phyloP scores from a whole-genome alignment of 2,113 vertebrate species.

The Ariopsis seemanni region DNA sequence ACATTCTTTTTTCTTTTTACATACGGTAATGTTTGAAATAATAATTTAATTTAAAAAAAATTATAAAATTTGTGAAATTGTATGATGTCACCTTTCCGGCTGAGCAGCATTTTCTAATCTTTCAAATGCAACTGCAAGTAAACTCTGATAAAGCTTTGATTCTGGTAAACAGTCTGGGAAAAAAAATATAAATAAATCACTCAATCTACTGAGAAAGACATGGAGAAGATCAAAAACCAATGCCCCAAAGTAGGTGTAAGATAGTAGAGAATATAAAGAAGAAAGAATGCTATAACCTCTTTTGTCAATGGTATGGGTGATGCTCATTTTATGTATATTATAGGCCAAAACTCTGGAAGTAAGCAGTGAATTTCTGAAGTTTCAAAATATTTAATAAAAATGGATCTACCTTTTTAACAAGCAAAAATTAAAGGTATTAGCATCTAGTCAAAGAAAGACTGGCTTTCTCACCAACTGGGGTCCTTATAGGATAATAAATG shows the following conservation, averaged over 20 bases:
- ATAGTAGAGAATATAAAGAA: background rate
- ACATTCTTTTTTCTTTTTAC: background rate
- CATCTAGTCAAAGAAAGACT: background rate
- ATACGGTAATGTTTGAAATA: background rate
- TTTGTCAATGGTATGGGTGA: background rate
- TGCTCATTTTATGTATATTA: background rate
- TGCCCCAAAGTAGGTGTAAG: background rate
- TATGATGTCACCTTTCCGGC: background rate
- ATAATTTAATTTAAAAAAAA: too few relatives aligned
- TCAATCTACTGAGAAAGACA: background rate
- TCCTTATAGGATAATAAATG: background rate
- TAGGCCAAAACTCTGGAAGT: background rate
- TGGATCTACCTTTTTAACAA: background rate
- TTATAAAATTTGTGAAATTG: background rate
- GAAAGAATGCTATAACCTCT: background rate
- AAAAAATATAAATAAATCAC: background rate
- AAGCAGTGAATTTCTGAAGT: background rate
- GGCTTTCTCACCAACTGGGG: background rate
- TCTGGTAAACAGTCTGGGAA: background rate
- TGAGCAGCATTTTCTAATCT: conserved; percentile 12
- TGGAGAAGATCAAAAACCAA: background rate
- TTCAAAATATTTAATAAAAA: background rate
- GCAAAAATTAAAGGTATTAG: background rate
- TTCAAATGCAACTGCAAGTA: conserved; percentile 10
- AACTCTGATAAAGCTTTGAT: conserved; percentile 11